phyloP scores from a whole-genome alignment of 2,888 invertebrate genomes.

The Drosophila mimica region DNA sequence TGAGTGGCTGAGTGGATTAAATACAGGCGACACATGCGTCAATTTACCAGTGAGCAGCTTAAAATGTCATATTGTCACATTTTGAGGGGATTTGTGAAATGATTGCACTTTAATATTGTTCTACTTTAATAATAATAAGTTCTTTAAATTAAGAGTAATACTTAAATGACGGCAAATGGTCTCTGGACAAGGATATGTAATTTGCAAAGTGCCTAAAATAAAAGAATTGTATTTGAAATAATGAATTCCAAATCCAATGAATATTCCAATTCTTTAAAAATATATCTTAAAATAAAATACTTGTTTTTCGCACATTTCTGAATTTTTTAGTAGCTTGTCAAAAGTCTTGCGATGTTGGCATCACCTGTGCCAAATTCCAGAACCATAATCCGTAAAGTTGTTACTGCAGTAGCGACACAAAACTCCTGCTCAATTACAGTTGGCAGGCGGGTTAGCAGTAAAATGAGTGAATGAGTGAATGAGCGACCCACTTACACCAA shows the following conservation, averaged over 20 bases:
- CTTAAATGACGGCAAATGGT: not conserved
- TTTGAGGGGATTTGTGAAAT: not conserved
- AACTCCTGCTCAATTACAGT: constrained; percentile 46
- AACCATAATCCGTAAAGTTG: constrained; percentile 45
- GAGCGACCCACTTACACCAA: constrained; percentile 29
- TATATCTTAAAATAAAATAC: not conserved
- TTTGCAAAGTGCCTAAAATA: not conserved
- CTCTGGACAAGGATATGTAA: not conserved
- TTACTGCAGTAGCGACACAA: constrained; percentile 12
- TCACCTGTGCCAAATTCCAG: constrained; percentile 36
- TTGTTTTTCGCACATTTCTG: not conserved
- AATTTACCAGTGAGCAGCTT: not conserved
- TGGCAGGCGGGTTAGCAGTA: constrained; percentile 18
- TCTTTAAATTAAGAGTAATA: not conserved
- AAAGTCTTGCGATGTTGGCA: constrained; percentile 11
- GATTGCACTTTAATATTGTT: not conserved
- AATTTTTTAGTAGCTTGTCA: not conserved
- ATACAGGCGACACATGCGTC: constrained; percentile 42
- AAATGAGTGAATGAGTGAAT: constrained; percentile 42
- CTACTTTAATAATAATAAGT: not conserved
- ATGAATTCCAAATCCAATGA: not conserved
- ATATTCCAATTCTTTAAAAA: not conserved
- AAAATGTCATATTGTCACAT: not conserved
- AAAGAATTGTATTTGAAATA: not conserved
- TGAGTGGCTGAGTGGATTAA: constrained; percentile 2